Percentiles rank a stretch among this genome's conserved stretches.
phyloP scores from a whole-genome alignment of 2,113 vertebrate genomes.

The Ellobius talpinus region DNA sequence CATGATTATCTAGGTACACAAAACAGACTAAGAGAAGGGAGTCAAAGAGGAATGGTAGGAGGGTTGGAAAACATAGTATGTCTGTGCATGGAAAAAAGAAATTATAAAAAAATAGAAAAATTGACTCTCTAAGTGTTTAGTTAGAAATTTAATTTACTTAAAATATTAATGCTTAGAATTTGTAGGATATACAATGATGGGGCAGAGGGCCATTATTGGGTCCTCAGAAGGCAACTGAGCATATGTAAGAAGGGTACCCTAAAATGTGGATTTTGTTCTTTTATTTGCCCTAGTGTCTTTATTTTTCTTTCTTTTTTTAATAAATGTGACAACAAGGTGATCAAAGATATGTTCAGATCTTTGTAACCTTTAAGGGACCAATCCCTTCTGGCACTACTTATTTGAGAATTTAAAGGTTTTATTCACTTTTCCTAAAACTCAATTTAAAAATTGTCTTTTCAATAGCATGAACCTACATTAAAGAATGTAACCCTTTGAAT shows the following conservation, averaged over 20 bases:
- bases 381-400: not conserved
- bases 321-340: not conserved
- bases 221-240: not conserved
- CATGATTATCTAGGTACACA: not conserved
- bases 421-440: not conserved
- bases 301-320: not conserved
- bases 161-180: slow-evolving; percentile 23
- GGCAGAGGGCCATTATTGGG: not conserved
- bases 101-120: not conserved
- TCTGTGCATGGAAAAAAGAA: not conserved
- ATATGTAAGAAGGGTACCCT: not conserved
- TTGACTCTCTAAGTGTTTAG: not conserved
- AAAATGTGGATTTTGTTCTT: not conserved
- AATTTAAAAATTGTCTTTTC: not conserved
- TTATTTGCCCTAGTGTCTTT: not conserved
- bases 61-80: not conserved
- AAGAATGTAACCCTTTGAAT: not conserved
- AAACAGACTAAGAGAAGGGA: not conserved
- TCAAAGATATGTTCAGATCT: not conserved
- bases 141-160: not conserved
- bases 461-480: not conserved
- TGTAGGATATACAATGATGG: not conserved
- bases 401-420: not conserved
- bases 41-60: not conserved
- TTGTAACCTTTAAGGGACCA: not conserved